phyloP scores from a whole-genome alignment of 2,797 vertebrate species.

The Sus cebifrons region DNA sequence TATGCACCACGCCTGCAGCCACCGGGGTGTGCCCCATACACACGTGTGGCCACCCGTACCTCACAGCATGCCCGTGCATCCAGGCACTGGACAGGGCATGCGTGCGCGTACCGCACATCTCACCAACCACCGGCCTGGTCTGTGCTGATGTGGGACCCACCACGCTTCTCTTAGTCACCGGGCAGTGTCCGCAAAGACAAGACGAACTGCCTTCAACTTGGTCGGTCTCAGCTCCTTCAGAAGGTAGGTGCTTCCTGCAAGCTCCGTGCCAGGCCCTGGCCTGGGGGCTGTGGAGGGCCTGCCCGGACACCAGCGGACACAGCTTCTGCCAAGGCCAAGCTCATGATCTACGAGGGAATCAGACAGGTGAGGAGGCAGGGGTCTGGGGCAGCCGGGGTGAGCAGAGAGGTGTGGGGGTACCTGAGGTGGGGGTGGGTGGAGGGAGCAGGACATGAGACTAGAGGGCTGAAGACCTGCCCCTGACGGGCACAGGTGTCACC shows the following conservation, averaged over 20 bases:
- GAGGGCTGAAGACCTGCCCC: background rate
- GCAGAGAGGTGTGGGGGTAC: background rate
- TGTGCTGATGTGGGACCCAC: fast-evolving
- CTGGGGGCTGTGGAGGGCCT: background rate
- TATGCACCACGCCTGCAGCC: no score
- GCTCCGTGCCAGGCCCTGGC: background rate
- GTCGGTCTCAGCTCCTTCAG: no score
- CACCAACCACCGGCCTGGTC: background rate
- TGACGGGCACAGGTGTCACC: background rate
- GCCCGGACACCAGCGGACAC: fast-evolving
- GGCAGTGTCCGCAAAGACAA: background rate
- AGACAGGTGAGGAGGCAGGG: background rate
- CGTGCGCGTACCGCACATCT: no score
- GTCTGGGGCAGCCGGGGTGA: background rate
- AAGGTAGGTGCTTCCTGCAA: background rate
- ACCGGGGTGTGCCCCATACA: fast-evolving
- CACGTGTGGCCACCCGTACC: fast-evolving
- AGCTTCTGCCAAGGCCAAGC: fast-evolving
- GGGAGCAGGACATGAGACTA: background rate
- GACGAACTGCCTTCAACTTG: background rate
- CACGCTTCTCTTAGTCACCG: fast-evolving
- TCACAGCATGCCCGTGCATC: fast-evolving
- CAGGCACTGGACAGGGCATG: no score
- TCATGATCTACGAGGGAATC: fast-evolving
- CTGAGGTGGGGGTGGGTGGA: fast-evolving